These are phyloP conservation scores for Callaeas wilsoni DNA, from an alignment of 2,113 vertebrate species.

Conservation along the genomic window DNA sequence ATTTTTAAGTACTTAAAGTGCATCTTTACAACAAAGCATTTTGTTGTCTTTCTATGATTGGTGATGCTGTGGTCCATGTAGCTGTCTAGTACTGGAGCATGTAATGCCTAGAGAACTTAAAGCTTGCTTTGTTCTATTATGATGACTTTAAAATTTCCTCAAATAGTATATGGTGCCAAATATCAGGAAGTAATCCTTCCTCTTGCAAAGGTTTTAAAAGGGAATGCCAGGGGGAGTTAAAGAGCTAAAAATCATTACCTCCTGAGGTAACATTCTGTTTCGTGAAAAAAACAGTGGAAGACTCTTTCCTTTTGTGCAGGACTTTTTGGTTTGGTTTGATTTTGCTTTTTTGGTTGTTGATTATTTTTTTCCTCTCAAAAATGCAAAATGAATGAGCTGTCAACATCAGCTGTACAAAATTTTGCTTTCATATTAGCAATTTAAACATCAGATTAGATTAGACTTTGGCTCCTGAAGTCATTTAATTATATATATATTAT, in stretches of 20 bases:
- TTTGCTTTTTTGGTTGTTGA: not conserved
- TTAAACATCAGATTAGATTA: not conserved
- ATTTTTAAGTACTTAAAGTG: not conserved
- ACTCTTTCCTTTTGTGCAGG: not conserved
- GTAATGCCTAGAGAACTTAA: not conserved
- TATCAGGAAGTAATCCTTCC: not conserved
- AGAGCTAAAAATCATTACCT: not conserved
- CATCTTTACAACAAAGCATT: not conserved
- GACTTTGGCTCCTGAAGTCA: not conserved
- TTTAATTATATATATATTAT: not conserved
- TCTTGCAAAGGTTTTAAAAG: not conserved
- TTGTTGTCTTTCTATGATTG: not conserved
- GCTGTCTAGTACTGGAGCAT: not conserved
- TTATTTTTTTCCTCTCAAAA: not conserved
- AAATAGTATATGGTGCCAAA: not conserved
- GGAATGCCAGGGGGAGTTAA: not conserved
- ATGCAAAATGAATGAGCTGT: not conserved
- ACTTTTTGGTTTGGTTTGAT: not conserved
- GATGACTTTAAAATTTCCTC: not conserved
- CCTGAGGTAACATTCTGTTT: not conserved
- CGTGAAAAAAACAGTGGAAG: not conserved
- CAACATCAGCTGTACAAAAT: not conserved
- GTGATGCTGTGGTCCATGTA: not conserved
- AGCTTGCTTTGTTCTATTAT: not conserved
- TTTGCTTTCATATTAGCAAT: not conserved